phyloP scores from a whole-genome alignment of 1,140 invertebrate species.

The Rhizoglyphus robini region DNA sequence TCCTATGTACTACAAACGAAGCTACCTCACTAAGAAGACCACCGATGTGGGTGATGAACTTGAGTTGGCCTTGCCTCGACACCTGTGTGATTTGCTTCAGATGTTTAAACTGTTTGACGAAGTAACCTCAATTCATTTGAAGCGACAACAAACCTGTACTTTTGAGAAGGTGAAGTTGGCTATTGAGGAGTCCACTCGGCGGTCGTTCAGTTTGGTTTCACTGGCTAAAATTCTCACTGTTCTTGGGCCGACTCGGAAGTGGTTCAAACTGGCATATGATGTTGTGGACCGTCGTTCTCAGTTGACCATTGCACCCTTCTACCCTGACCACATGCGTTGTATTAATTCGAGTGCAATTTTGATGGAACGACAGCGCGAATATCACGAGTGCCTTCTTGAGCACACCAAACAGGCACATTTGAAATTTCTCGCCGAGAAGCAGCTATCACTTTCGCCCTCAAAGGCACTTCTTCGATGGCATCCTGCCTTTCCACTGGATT shows the following conservation, averaged over 20 bases:
- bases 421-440: not conserved
- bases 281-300: not conserved
- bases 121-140: slow-evolving; percentile 65
- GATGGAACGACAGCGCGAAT: slow-evolving; percentile 36
- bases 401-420: slow-evolving; percentile 38
- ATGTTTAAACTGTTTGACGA: slow-evolving; percentile 69
- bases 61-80: slow-evolving; percentile 59
- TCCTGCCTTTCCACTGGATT: not conserved
- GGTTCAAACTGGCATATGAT: not conserved
- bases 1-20: not conserved
- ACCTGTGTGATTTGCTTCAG: slow-evolving; percentile 62
- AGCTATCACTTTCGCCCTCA: not conserved
- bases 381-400: slow-evolving; percentile 44
- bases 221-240: slow-evolving; percentile 69
- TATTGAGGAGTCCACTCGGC: slow-evolving; percentile 65
- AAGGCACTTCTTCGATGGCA: not conserved
- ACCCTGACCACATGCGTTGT: not conserved
- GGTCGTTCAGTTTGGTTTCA: slow-evolving; percentile 58
- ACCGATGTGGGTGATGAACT: not conserved
- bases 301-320: not conserved
- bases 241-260: slow-evolving; percentile 28
- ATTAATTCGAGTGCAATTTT: slow-evolving; percentile 32
- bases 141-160: slow-evolving; percentile 70
- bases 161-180: slow-evolving; percentile 73
- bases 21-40: not conserved